These are phyloP conservation scores for Synergus laeviventris DNA, from an alignment of 2,888 invertebrate genomes.

Conservation along the genomic window DNA sequence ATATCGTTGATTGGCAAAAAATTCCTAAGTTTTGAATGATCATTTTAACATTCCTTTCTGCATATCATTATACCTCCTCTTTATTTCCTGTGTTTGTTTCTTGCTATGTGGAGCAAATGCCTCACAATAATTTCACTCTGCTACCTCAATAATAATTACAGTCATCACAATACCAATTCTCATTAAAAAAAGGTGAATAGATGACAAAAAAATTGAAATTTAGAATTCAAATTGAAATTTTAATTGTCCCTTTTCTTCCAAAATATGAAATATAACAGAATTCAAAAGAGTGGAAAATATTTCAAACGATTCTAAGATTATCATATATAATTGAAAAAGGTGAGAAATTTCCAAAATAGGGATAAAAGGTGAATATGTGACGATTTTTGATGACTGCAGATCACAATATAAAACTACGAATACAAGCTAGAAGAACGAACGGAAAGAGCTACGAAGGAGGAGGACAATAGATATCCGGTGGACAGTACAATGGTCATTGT, in stretches of 20 bases:
- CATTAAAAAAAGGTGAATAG: no score
- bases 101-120: background rate
- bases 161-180: no score
- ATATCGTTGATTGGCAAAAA: background rate
- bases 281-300: no score
- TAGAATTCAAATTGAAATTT: no score
- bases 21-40: background rate
- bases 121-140: background rate
- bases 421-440: slow-evolving; percentile 22
- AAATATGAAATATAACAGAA: no score
- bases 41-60: slow-evolving; percentile 5
- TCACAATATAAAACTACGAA: slow-evolving; percentile 45
- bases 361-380: background rate
- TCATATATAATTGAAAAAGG: no score
- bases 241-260: no score
- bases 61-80: background rate
- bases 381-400: slow-evolving; percentile 10
- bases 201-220: no score
- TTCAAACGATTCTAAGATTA: no score
- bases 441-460: slow-evolving; percentile 49
- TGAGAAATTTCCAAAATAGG: no score
- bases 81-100: background rate
- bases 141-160: background rate
- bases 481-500: slow-evolving; percentile 72
- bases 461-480: slow-evolving; percentile 69